Evolutionary conservation across 2,113 vertebrate species (phyloP).

Genomic region (Peucedramus taeniatus): DNA sequence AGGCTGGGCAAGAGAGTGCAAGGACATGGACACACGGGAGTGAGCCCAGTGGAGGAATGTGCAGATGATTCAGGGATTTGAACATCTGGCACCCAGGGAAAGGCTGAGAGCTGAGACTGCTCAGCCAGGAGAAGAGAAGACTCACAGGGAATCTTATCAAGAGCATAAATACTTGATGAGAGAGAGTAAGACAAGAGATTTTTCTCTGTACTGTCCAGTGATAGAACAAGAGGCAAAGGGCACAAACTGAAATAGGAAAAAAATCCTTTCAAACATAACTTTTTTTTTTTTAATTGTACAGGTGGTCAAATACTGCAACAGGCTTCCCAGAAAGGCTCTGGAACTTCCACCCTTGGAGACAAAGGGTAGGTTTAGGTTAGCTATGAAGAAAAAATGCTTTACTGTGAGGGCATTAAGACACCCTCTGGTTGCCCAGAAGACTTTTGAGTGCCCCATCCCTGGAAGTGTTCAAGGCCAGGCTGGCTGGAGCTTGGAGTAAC

Average conservation of each 20-base stretch:
- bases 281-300: neutral
- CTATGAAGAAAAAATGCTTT: neutral
- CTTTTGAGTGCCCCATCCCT: neutral
- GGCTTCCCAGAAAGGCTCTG: neutral
- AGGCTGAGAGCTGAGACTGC: neutral
- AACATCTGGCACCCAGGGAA: neutral
- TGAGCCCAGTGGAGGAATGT: neutral
- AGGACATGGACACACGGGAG: neutral
- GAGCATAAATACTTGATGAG: neutral
- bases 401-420: neutral
- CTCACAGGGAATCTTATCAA: neutral
- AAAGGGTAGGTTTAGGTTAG: neutral
- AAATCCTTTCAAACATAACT: neutral
- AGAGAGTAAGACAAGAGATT: neutral
- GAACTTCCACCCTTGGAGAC: neutral
- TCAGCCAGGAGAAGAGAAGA: neutral
- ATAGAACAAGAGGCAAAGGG: neutral
- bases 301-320: neutral
- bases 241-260: neutral
- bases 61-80: neutral
- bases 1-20: neutral
- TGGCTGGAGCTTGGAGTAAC: neutral
- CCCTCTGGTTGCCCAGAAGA: neutral
- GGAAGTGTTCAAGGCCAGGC: neutral
- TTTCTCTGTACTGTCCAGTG: neutral